Conservation (phyloP, 2,888 invertebrate species). For the Clunio marinus region DNA sequence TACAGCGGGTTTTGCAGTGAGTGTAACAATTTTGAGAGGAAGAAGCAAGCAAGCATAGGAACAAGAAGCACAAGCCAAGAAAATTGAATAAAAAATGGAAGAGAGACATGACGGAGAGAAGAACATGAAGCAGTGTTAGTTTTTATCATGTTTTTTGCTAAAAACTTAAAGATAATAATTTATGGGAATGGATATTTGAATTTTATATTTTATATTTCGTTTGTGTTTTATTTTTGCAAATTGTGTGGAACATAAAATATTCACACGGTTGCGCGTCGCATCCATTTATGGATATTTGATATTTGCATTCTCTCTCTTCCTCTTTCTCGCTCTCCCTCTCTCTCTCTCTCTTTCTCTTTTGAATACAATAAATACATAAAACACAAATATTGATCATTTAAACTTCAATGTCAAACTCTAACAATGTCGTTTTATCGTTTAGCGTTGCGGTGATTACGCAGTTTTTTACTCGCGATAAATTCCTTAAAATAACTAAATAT, state of each 20-base stretch:
- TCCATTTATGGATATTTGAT: not conserved
- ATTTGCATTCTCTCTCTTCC: not conserved
- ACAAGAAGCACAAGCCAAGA: not conserved
- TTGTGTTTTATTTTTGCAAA: not conserved
- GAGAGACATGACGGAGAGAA: not conserved
- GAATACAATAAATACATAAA: not conserved
- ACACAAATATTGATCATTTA: slow-evolving; percentile 3
- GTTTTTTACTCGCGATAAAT: not conserved
- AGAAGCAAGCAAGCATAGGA: not conserved
- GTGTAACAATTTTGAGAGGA: not conserved
- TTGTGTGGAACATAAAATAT: slow-evolving; percentile 3
- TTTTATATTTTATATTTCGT: slow-evolving; percentile 3
- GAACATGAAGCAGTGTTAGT: not conserved
- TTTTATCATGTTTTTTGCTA: slow-evolving; percentile 18
- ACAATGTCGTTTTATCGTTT: not conserved
- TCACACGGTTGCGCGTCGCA: slow-evolving; percentile 21
- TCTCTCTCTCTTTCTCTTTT: not conserved
- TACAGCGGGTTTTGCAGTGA: too few species aligned
- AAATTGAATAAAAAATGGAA: not conserved
- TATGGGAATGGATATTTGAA: slow-evolving; percentile 22
- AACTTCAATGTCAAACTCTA: slow-evolving; percentile 14
- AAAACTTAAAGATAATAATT: slow-evolving; percentile 6
- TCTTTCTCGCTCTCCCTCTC: not conserved
- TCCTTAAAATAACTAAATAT: slow-evolving; percentile 2
- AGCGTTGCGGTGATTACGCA: not conserved